These are phyloP conservation scores for Diabrotica undecimpunctata DNA, from an alignment of 1,140 invertebrate species.

Conservation along the genomic window DNA sequence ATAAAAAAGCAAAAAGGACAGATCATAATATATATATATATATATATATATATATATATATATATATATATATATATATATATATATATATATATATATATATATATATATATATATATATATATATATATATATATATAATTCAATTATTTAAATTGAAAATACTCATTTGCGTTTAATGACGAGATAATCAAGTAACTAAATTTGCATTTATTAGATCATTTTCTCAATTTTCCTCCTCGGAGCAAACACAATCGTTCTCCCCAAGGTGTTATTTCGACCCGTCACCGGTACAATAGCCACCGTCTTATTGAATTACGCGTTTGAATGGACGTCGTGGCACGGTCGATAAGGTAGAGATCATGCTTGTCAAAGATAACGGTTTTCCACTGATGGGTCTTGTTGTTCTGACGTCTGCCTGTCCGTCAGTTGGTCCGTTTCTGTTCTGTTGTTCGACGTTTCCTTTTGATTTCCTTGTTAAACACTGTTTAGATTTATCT, in stretches of 20 bases:
- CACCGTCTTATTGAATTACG: slow-evolving; percentile 2
- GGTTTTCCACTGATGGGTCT: neutral
- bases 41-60: no score
- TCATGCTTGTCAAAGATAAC: slow-evolving; percentile 2
- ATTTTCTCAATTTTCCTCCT: neutral
- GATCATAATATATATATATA: no score
- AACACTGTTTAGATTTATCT: neutral
- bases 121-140: no score
- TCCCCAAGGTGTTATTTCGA: neutral
- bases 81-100: no score
- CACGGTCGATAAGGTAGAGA: neutral
- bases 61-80: no score
- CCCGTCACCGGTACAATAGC: neutral
- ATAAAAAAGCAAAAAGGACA: no score
- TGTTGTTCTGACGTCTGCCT: neutral
- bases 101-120: no score
- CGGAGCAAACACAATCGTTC: neutral
- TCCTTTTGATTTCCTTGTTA: slow-evolving; percentile 1
- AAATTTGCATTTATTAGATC: neutral
- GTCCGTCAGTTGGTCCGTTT: neutral
- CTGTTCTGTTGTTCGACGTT: neutral
- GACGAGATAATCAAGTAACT: no score
- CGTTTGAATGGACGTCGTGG: neutral
- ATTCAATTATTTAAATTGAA: no score
- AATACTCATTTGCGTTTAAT: no score